Percentiles rank a stretch among this genome's conserved stretches.
Conservation (phyloP, 2,113 vertebrate genomes). For the Dunckerocampus dactyliophorus region DNA sequence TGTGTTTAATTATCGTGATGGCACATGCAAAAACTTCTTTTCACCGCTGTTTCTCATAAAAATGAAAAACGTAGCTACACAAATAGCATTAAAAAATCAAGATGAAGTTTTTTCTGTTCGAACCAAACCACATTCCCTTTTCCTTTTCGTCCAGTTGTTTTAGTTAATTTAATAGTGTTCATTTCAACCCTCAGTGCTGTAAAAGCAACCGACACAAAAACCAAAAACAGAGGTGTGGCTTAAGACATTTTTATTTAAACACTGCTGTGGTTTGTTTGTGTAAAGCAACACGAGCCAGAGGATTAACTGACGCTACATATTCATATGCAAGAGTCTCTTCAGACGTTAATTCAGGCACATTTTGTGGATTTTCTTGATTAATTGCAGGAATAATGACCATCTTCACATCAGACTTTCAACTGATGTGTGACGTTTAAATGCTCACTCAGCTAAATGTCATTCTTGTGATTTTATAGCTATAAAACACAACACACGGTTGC, state of each 20-base stretch:
- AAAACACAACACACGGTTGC: neutral
- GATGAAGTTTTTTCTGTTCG: neutral
- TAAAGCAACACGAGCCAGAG: neutral
- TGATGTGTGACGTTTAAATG: neutral
- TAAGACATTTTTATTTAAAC: slow-evolving; percentile 1
- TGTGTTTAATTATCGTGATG: slow-evolving; percentile 39
- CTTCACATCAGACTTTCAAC: neutral
- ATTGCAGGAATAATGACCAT: no score
- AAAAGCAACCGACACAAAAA: slow-evolving; percentile 2
- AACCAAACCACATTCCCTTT: neutral
- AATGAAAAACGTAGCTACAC: slow-evolving; percentile 15
- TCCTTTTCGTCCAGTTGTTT: slow-evolving; percentile 2
- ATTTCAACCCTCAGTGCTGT: neutral
- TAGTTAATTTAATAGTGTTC: slow-evolving; percentile 4
- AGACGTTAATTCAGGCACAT: slow-evolving; percentile 6
- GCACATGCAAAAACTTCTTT: neutral
- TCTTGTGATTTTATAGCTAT: neutral
- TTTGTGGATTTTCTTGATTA: neutral
- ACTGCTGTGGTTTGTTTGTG: neutral
- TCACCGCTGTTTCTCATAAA: neutral
- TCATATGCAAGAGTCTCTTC: neutral
- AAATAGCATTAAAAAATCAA: slow-evolving; percentile 11
- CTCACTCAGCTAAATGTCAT: slow-evolving; percentile 1
- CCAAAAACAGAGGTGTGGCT: neutral
- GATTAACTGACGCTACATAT: neutral